Evolutionary conservation across 2,888 invertebrate genomes (phyloP).

Genomic region (Endomychus coccineus): DNA sequence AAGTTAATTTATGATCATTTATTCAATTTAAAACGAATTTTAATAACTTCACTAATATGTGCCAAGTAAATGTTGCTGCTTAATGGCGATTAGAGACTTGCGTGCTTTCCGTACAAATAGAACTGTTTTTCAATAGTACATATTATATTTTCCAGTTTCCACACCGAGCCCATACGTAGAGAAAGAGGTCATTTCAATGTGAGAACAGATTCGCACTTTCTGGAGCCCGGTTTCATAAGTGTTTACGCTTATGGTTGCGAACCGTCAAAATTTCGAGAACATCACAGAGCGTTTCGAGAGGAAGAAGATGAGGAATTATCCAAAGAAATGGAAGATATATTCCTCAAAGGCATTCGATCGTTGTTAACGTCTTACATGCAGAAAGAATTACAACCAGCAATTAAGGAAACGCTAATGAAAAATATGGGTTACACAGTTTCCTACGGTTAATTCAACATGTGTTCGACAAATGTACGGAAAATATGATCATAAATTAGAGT

Average conservation of each 20-base stretch:
- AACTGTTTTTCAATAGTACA: no score
- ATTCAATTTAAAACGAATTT: no score
- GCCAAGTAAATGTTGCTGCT: no score
- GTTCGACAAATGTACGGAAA: no score
- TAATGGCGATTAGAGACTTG: no score
- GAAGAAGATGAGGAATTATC: conserved; percentile 59
- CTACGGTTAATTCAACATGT: conserved; percentile 64
- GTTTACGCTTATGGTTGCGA: conserved; percentile 81
- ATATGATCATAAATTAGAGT: no score
- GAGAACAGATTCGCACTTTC: conserved; percentile 74
- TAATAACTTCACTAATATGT: no score
- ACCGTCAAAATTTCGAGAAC: conserved; percentile 37
- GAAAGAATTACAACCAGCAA: conserved; percentile 73
- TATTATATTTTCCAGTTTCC: conserved; percentile 52
- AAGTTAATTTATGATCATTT: no score
- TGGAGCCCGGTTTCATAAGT: conserved; percentile 77
- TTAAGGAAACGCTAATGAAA: conserved; percentile 78
- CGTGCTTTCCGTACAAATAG: no score
- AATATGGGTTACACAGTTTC: conserved; percentile 84
- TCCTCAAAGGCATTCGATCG: conserved; percentile 74
- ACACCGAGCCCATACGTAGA: conserved; percentile 62
- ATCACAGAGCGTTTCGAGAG: conserved; percentile 32
- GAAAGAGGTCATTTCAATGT: conserved; percentile 64
- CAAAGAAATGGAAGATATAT: conserved; percentile 77
- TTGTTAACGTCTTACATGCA: conserved; percentile 77